These are phyloP conservation scores for Umimayanthus kanabou DNA, from an alignment of 92 coral and sea anemone genomes.

Conservation along the genomic window DNA sequence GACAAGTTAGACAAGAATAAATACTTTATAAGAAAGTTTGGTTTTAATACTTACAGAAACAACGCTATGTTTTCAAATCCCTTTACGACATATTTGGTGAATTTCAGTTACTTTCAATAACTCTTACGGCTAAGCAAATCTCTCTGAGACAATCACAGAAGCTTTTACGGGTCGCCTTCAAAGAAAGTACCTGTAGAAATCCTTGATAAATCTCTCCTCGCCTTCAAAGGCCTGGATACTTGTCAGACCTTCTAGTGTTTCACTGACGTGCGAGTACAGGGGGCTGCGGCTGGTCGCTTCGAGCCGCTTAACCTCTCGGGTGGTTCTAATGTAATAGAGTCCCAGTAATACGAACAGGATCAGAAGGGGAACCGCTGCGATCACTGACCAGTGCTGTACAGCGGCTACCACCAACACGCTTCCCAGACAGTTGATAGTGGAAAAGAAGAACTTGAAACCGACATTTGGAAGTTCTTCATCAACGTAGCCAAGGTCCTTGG, in stretches of 20 bases:
- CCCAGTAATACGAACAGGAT: slow-evolving; percentile 48
- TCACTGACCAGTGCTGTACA: slow-evolving; percentile 50
- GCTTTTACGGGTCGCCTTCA: too few species aligned
- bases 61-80: neutral
- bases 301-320: slow-evolving; percentile 52
- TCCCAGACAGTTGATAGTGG: slow-evolving; percentile 34
- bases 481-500: slow-evolving; percentile 40
- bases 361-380: slow-evolving; percentile 54
- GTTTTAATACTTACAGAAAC: neutral
- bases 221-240: slow-evolving; percentile 44
- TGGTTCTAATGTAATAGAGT: slow-evolving; percentile 50
- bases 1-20: neutral
- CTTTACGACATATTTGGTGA: too few species aligned
- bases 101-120: too few species aligned
- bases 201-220: slow-evolving; percentile 28
- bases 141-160: neutral
- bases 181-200: slow-evolving; percentile 27
- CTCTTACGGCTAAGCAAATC: too few species aligned
- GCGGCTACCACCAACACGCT: slow-evolving; percentile 43
- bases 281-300: slow-evolving; percentile 60
- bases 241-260: slow-evolving; percentile 54
- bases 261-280: slow-evolving; percentile 53
- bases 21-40: too few species aligned
- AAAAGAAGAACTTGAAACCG: slow-evolving; percentile 39
- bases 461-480: slow-evolving; percentile 31